These are phyloP conservation scores for Tenthredo distinguenda DNA, from an alignment of 2,888 invertebrate genomes.

Conservation along the genomic window DNA sequence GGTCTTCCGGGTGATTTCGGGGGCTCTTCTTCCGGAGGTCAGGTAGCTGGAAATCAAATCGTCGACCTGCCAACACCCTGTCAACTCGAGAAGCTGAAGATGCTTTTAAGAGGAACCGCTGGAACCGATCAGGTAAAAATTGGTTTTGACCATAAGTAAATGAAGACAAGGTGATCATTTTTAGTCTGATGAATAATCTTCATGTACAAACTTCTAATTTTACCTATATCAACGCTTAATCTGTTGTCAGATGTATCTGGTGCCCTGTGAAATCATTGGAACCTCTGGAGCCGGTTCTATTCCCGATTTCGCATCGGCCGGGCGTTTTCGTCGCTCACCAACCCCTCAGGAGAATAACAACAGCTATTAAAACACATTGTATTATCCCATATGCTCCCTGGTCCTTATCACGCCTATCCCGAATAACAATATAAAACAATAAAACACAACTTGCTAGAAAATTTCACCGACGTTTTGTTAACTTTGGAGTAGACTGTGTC, in stretches of 20 bases:
- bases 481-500: conserved; percentile 57
- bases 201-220: neutral
- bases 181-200: neutral
- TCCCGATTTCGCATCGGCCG: conserved; percentile 25
- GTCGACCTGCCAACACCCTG: conserved; percentile 77
- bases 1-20: conserved; percentile 55
- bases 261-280: conserved; percentile 63
- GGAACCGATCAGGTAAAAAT: conserved; percentile 77
- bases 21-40: conserved; percentile 29
- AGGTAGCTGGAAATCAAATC: conserved; percentile 42
- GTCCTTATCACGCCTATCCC: conserved; percentile 14
- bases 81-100: conserved; percentile 79
- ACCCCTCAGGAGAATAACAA: conserved; percentile 45
- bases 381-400: conserved; percentile 14
- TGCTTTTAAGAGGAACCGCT: conserved; percentile 80
- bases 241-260: conserved; percentile 59
- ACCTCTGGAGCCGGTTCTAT: conserved; percentile 52
- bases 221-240: neutral
- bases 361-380: conserved; percentile 40
- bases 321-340: conserved; percentile 43
- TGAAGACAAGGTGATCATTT: neutral
- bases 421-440: conserved; percentile 27
- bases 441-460: conserved; percentile 43
- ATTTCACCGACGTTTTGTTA: conserved; percentile 47
- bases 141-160: conserved; percentile 2